These are phyloP conservation scores for Heterotis niloticus DNA, from an alignment of 2,113 vertebrate species.

Conservation along the genomic window DNA sequence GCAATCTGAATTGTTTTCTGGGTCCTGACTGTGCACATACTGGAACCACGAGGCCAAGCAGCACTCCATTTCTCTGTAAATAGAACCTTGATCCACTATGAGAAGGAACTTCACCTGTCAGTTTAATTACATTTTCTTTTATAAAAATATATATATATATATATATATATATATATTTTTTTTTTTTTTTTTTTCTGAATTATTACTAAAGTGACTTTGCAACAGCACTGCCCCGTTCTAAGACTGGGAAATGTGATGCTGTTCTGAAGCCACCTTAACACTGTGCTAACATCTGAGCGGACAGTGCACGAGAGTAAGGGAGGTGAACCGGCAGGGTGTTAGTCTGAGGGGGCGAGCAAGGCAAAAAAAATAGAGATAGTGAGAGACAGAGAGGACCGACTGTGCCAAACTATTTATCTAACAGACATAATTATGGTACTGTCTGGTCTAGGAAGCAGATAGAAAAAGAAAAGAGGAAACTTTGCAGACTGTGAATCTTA, in stretches of 20 bases:
- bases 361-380: not conserved
- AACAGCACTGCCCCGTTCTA: too few species aligned
- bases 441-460: not conserved
- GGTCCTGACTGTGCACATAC: too few species aligned
- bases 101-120: not conserved
- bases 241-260: too few species aligned
- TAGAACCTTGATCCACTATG: not conserved
- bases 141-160: too few species aligned
- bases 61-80: not conserved
- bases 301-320: not conserved
- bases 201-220: not conserved
- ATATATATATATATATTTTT: too few species aligned
- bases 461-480: not conserved
- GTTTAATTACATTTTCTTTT: too few species aligned
- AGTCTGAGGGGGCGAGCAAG: not conserved
- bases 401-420: not conserved
- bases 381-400: not conserved
- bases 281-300: not conserved
- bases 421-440: slow-evolving; percentile 6
- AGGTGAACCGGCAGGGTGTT: not conserved
- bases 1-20: too few species aligned
- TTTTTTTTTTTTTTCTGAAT: not conserved
- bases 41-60: not conserved
- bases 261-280: too few species aligned
- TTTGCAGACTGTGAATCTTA: not conserved